Percentiles rank a stretch among this genome's conserved stretches.
Evolutionary conservation across 64 coral and sea anemone species (phyloP).

Genomic region (Hydrozoanthus tunicans): DNA sequence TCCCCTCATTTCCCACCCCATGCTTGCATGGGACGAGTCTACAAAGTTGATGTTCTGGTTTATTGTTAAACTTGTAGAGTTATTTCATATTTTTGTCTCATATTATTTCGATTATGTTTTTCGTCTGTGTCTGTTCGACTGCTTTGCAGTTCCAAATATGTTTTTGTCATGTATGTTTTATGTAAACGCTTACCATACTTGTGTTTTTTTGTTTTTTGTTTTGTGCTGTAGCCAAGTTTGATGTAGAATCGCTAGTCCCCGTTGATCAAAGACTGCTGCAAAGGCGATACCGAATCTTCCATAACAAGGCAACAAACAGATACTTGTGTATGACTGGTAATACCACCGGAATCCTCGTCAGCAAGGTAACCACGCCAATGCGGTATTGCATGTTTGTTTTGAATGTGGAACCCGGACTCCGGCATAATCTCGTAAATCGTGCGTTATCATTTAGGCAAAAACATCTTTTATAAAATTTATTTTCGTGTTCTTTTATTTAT

Average conservation of each 20-base stretch:
- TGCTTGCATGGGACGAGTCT: too few relatives aligned
- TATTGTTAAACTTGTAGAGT: too few relatives aligned
- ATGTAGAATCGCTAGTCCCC: conserved; percentile 27
- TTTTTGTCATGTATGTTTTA: background rate
- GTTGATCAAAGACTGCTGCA: background rate
- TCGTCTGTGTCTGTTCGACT: too few relatives aligned
- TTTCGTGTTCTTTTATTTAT: too few relatives aligned
- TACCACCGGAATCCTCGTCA: background rate
- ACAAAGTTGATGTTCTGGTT: too few relatives aligned
- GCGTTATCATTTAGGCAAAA: too few relatives aligned
- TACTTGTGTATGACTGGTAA: conserved; percentile 54
- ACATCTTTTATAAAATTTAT: too few relatives aligned
- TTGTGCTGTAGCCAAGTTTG: conserved; percentile 11
- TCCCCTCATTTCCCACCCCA: too few relatives aligned
- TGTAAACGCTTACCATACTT: background rate
- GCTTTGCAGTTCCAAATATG: too few relatives aligned
- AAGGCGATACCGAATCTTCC: conserved; percentile 30
- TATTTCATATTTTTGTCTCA: too few relatives aligned
- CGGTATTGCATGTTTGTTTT: background rate
- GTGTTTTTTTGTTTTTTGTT: background rate
- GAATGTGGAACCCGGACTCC: background rate
- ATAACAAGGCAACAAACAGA: background rate
- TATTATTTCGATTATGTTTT: too few relatives aligned
- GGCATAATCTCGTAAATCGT: too few relatives aligned
- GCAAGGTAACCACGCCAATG: conserved; percentile 28